Percentiles rank a stretch among this genome's conserved stretches.
phyloP scores from a whole-genome alignment of 1,140 invertebrate genomes.

The Diorhabda elongata region DNA sequence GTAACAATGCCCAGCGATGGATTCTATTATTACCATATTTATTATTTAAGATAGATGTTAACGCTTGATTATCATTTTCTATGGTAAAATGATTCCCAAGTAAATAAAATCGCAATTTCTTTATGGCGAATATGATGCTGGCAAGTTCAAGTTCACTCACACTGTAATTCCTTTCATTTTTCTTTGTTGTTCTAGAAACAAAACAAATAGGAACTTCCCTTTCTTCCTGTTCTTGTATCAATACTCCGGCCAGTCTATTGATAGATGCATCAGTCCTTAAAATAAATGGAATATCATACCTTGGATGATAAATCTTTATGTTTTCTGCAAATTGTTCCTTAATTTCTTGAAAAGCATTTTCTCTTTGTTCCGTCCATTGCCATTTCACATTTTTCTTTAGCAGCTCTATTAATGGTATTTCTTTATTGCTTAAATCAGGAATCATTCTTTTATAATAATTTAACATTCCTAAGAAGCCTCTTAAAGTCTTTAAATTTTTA shows the following conservation, averaged over 20 bases:
- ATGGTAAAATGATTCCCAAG: constrained; percentile 11
- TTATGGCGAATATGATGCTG: constrained; percentile 8
- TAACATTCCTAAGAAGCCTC: constrained; percentile 31
- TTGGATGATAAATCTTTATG: constrained; percentile 12
- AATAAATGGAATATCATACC: constrained; percentile 15
- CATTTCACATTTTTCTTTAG: constrained; percentile 27
- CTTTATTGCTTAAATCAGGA: constrained; percentile 23
- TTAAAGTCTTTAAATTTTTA: constrained; percentile 24
- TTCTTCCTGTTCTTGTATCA: constrained; percentile 37
- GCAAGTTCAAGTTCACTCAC: constrained; percentile 10
- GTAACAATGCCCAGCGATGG: constrained; percentile 10
- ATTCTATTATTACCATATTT: constrained; percentile 7
- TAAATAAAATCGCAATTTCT: constrained; percentile 10
- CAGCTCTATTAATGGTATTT: constrained; percentile 32
- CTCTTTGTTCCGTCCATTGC: constrained; percentile 6
- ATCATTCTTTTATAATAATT: constrained; percentile 35
- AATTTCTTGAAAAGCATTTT: constrained; percentile 6
- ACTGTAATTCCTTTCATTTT: constrained; percentile 36
- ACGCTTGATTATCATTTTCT: constrained; percentile 5
- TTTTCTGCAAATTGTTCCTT: neutral
- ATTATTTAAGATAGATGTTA: constrained; percentile 12
- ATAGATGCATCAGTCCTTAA: constrained; percentile 36
- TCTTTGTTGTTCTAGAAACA: constrained; percentile 42
- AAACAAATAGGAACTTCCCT: constrained; percentile 38
- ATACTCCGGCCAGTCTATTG: constrained; percentile 42